Conservation (phyloP, 2,797 vertebrate genomes). For the Melanitta fusca region DNA sequence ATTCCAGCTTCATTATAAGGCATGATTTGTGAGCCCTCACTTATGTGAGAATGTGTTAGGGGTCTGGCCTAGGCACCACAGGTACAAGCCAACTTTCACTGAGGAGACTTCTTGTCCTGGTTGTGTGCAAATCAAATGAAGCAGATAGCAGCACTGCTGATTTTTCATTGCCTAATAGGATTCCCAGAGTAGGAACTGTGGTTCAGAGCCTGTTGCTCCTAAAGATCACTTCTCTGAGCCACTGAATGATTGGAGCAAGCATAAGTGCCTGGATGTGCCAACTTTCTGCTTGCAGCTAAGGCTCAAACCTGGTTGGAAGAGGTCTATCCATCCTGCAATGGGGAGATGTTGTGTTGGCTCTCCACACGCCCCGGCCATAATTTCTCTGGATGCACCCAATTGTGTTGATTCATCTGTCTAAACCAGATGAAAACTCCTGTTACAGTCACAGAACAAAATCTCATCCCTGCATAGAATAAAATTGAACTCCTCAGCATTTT, state of each 20-base stretch:
- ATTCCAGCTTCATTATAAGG: not conserved
- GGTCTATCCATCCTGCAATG: not conserved
- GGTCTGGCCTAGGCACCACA: not conserved
- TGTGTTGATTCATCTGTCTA: not conserved
- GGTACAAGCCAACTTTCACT: not conserved
- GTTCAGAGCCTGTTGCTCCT: not conserved
- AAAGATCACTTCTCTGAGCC: not conserved
- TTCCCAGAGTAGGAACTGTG: not conserved
- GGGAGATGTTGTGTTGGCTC: not conserved
- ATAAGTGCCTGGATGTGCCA: not conserved
- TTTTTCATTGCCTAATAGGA: not conserved
- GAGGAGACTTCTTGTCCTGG: not conserved
- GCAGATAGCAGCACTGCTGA: not conserved
- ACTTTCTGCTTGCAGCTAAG: not conserved
- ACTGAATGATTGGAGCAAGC: not conserved
- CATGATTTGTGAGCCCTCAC: not conserved
- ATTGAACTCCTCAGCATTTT: not conserved
- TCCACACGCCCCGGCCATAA: not conserved
- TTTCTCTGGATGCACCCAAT: not conserved
- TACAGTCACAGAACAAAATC: not conserved
- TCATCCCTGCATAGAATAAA: not conserved
- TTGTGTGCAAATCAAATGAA: not conserved
- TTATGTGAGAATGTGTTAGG: fast-evolving
- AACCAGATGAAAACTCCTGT: not conserved
- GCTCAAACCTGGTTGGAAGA: not conserved